Evolutionary conservation across 2,113 vertebrate genomes (phyloP), one percentile per base, ranked within the genome.

Genomic region (Merops nubicus): DNA sequence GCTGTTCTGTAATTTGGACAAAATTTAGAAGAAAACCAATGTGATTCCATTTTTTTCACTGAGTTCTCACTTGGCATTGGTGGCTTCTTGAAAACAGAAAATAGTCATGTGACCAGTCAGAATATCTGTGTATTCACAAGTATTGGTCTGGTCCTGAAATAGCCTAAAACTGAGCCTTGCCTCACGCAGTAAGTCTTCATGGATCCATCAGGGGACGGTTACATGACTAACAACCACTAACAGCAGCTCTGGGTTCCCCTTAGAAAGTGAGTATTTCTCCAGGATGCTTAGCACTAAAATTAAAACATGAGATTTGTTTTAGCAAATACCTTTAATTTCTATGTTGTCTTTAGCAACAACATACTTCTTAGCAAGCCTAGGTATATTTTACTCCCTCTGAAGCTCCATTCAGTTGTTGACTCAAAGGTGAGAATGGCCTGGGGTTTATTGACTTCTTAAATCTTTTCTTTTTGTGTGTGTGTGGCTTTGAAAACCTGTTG

Each of bases 391-490:
- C n/a, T 60, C 59, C 40, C 40, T 33, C 50, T 34, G 72, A 82
- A 73, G 76, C 73, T 87, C 34, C 48, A 31, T 67, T 89, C 67
- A 48, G 2, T 68, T 42, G 75, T 76, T 77, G 83, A 42, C 45
- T 70, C 75, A 67, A 74, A 91, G 62, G 63, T 94, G 78, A 95
- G 73, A 85, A 92, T 78, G 83, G 47, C 60, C 29, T 34, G 78
- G 25, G 60, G 76, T 70, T 77, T 65, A 76, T 65, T 56, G 73
- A 91, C 42, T 87, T 48, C n/a, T 80, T 8, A 31, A 15, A 18
- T 38, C n/a, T 56, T n/a, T 17, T 56, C 53, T 18, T 33, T 45
- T 10, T 36, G 22, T 36, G 42, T 59, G 68, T 45, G 9, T 20
- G 70, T 96, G 67, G 53, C 87, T 84, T 93, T 90, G 59, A 25